These are phyloP conservation scores for Gasteruption jaculator DNA, from an alignment of 2,888 invertebrate genomes.

Conservation along the genomic window DNA sequence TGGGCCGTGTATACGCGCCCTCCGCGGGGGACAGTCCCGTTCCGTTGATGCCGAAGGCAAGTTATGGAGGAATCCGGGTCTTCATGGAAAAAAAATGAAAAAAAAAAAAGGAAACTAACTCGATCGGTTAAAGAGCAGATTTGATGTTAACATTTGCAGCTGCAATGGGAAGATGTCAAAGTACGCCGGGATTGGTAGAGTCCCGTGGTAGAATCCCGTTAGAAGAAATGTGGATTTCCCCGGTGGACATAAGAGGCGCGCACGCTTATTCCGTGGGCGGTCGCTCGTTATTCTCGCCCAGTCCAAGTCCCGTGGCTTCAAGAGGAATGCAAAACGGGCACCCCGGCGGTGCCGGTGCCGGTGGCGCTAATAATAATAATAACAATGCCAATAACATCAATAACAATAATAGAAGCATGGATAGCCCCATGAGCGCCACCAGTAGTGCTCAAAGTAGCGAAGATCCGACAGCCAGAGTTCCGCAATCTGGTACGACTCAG, in stretches of 20 bases:
- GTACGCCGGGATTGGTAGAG: slow-evolving; percentile 93
- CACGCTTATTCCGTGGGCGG: slow-evolving; percentile 33
- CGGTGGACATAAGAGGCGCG: slow-evolving; percentile 48
- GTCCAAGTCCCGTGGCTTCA: slow-evolving; percentile 41
- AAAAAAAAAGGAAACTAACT: neutral
- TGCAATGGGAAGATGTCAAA: slow-evolving; percentile 92
- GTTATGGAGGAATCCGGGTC: no score
- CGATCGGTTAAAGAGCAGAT: no score
- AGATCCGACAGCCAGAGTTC: slow-evolving; percentile 41
- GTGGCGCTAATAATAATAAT: slow-evolving; percentile 22
- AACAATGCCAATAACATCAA: slow-evolving; percentile 27
- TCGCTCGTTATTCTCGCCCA: slow-evolving; percentile 46
- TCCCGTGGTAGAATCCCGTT: slow-evolving; percentile 84
- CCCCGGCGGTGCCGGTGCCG: slow-evolving; percentile 14
- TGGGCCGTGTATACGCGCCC: no score
- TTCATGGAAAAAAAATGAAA: neutral
- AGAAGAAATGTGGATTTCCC: slow-evolving; percentile 78
- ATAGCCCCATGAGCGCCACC: slow-evolving; percentile 46
- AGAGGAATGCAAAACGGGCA: slow-evolving; percentile 24
- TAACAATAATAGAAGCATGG: slow-evolving; percentile 34
- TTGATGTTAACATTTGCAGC: slow-evolving; percentile 63
- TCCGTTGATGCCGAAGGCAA: no score
- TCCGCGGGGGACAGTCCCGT: no score
- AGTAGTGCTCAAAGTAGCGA: slow-evolving; percentile 49
- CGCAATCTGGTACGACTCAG: slow-evolving; percentile 50